These are phyloP conservation scores for Capreolus pygargus DNA, from an alignment of 2,113 vertebrate species.

Conservation along the genomic window DNA sequence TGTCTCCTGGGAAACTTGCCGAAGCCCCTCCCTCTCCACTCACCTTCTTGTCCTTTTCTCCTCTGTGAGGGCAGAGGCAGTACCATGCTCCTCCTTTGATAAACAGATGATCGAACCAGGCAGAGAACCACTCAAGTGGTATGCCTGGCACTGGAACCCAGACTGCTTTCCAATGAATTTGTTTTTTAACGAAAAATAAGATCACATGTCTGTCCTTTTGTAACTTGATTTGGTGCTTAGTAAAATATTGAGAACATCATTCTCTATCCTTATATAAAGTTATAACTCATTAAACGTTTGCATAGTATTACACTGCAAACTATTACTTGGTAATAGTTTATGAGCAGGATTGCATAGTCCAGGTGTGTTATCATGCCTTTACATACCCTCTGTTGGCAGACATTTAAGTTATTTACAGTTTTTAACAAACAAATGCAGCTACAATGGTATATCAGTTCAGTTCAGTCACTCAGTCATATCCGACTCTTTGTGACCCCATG, in stretches of 20 bases:
- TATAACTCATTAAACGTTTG: neutral
- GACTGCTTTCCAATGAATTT: neutral
- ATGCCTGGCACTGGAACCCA: neutral
- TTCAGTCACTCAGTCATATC: no score
- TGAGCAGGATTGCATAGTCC: neutral
- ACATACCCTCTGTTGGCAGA: neutral
- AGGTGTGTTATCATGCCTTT: no score
- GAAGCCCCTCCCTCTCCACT: neutral
- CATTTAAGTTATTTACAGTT: neutral
- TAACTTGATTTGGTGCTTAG: neutral
- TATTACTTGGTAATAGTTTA: neutral
- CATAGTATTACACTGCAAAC: neutral
- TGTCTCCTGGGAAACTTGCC: neutral
- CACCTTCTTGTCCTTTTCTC: rapidly evolving
- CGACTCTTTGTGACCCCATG: no score
- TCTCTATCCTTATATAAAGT: neutral
- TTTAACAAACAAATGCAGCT: neutral
- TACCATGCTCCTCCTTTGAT: neutral
- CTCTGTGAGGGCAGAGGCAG: rapidly evolving
- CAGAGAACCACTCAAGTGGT: rapidly evolving
- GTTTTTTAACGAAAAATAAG: neutral
- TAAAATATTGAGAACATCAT: neutral
- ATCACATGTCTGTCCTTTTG: neutral
- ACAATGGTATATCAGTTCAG: no score
- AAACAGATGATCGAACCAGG: neutral